Percentiles rank a stretch among this genome's conserved stretches.
phyloP scores from a whole-genome alignment of 2,113 vertebrate genomes.

The Pygoscelis antarcticus region DNA sequence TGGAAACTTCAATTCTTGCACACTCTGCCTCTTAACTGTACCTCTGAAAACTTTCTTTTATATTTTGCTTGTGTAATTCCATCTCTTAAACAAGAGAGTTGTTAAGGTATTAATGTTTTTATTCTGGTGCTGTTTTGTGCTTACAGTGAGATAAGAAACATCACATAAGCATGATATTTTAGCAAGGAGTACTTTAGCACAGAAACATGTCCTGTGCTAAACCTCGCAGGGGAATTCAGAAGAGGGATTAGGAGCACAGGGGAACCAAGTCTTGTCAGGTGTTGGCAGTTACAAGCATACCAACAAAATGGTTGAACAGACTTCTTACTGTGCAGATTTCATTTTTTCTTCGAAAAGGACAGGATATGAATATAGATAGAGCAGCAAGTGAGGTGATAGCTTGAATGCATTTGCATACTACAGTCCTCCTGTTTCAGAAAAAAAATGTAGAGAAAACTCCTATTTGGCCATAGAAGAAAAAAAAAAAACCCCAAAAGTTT shows the following conservation, averaged over 20 bases:
- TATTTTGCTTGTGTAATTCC: neutral
- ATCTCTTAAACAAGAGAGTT: neutral
- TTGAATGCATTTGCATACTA: neutral
- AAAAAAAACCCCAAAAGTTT: neutral
- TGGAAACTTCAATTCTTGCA: neutral
- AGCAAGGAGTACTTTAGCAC: neutral
- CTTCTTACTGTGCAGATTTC: neutral
- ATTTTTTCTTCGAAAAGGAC: neutral
- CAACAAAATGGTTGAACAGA: neutral
- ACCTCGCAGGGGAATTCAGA: neutral
- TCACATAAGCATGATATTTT: rapidly evolving
- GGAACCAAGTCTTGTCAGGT: neutral
- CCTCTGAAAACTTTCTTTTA: neutral
- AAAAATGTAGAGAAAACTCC: neutral
- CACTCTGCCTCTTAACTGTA: neutral
- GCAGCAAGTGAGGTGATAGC: neutral
- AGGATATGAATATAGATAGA: neutral
- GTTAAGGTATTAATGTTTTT: neutral
- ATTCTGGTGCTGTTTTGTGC: neutral
- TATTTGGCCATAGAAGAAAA: neutral
- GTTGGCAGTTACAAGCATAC: neutral
- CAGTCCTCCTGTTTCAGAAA: neutral
- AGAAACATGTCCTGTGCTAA: neutral
- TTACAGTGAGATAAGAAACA: neutral
- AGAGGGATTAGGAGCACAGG: neutral